Conservation (phyloP, 2,113 vertebrate genomes). For the Ceratotherium simum region DNA sequence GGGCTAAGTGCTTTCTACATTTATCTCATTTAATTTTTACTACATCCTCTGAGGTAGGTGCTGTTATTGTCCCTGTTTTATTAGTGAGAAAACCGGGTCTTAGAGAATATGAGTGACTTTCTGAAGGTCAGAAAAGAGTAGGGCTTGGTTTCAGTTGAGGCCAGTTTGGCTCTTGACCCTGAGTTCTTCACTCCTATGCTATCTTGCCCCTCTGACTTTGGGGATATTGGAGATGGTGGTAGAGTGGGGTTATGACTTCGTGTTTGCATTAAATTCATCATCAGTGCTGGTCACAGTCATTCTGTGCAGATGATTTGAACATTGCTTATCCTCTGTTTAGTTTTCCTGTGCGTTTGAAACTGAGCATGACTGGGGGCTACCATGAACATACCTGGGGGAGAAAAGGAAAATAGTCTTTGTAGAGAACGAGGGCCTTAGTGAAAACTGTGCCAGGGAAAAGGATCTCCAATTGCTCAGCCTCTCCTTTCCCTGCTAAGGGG, state of each 20-base stretch:
- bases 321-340: neutral
- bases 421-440: neutral
- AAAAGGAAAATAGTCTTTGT: neutral
- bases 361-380: neutral
- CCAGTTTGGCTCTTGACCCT: neutral
- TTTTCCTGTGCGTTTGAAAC: neutral
- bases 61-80: neutral
- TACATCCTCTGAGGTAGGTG: neutral
- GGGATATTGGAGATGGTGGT: neutral
- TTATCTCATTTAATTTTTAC: neutral
- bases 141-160: neutral
- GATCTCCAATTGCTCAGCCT: neutral
- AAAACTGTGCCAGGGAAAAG: neutral
- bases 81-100: neutral
- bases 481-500: neutral
- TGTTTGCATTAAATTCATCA: neutral
- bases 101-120: neutral
- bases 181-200: neutral
- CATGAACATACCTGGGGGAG: neutral
- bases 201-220: neutral
- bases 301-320: neutral
- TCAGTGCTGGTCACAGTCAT: neutral
- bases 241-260: neutral
- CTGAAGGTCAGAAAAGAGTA: neutral
- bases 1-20: neutral